phyloP scores from a whole-genome alignment of 1,140 invertebrate genomes.

The Contarinia nasturtii region DNA sequence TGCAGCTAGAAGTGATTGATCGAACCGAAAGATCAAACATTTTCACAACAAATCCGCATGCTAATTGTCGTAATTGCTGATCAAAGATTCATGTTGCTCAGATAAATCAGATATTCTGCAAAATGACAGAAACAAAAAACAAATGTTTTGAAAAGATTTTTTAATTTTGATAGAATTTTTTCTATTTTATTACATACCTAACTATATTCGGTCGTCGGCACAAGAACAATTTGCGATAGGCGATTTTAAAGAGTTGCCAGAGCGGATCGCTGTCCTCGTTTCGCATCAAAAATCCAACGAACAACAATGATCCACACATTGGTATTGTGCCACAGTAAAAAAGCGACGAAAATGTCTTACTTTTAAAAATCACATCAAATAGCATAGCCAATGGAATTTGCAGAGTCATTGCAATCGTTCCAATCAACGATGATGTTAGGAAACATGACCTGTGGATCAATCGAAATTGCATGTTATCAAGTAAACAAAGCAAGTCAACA shows the following conservation, averaged over 20 bases:
- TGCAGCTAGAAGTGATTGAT: no score
- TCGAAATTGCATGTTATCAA: not conserved
- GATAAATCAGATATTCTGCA: slow-evolving; percentile 43
- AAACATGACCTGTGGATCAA: slow-evolving; percentile 56
- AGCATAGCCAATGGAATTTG: slow-evolving; percentile 73
- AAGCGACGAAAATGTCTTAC: slow-evolving; percentile 46
- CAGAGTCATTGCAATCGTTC: slow-evolving; percentile 60
- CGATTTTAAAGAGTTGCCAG: slow-evolving; percentile 37
- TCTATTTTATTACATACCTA: slow-evolving; percentile 20
- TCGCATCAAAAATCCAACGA: slow-evolving; percentile 52
- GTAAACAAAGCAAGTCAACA: slow-evolving; percentile 10
- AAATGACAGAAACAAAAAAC: slow-evolving; percentile 7
- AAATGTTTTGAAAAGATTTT: slow-evolving; percentile 5
- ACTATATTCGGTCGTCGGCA: slow-evolving; percentile 28
- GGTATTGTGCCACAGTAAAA: slow-evolving; percentile 68
- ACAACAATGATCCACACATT: slow-evolving; percentile 58
- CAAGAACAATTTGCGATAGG: slow-evolving; percentile 32
- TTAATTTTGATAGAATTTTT: slow-evolving; percentile 9
- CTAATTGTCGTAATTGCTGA: slow-evolving; percentile 26
- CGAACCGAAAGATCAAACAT: no score
- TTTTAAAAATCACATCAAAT: slow-evolving; percentile 58
- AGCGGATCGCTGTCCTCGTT: slow-evolving; percentile 77
- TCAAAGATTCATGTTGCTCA: slow-evolving; percentile 55
- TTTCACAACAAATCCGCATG: no score
- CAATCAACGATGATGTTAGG: slow-evolving; percentile 70